Base-by-base conservation (phyloP, 2,797 vertebrate genomes). In the Selene dorsalis region DNA sequence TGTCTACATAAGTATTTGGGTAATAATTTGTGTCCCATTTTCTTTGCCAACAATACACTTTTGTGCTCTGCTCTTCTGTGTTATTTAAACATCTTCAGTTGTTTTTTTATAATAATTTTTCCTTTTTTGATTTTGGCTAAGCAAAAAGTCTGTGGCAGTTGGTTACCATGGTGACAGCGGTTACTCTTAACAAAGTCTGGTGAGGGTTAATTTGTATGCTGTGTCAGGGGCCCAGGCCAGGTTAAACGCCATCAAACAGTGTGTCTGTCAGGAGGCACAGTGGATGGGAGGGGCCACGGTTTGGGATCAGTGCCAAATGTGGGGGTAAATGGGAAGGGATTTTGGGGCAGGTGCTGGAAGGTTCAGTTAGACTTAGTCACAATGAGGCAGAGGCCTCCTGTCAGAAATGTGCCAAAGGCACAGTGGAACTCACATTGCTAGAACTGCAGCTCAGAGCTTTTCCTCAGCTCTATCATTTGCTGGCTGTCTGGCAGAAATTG, bases 171-270 rank as follows among this genome's bases (percentile, higher is more conserved):
- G 79, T 28, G 48, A 88, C 68, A 22, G 12, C 8, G 17, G 60
- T 84, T 74, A 76, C 52, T 65, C 30, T 68, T 70, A 28, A 64
- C 63, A 61, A 69, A 62, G 41, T 59, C 41, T 13, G 38, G 60
- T 60, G 69, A 83, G 55, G 73, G 75, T 85, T 88, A 82, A 83
- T 82, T 87, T 79, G 61, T 69, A 35, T 3, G 12, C 24, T 45
- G 30, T 77, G 56, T 73, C 63, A 75, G 52, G 59, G 56, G 43
- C 68, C 68, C 48, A 69, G 62, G 50, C 11, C 64, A 82, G 76
- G 73, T 88, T 83, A 72, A 85, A 80, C 38, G 66, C 32, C 28
- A 55, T 43, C n/a, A 2, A 55, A 48, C 67, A 58, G 41, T 60
- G 38, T 57, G 64, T 80, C 53, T 69, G 22, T 80, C 52, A 57